Conservation (phyloP, 2,113 vertebrate species). For the Ciconia stormi region DNA sequence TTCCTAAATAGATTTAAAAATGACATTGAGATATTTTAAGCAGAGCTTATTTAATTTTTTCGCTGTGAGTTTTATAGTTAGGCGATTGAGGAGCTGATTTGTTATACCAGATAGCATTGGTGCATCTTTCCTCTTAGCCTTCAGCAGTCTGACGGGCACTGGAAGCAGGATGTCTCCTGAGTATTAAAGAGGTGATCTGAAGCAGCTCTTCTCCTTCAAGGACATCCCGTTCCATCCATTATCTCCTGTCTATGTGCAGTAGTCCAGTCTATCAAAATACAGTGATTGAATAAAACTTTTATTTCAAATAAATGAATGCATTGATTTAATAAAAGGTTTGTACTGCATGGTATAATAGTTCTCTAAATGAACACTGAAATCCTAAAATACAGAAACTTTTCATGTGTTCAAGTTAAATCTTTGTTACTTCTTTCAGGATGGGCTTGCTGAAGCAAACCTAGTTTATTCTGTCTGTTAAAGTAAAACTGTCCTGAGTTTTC, state of each 20-base stretch:
- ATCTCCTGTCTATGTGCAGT: conserved; percentile 31
- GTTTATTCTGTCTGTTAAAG: neutral
- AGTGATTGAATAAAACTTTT: conserved; percentile 69
- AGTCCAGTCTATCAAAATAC: conserved; percentile 68
- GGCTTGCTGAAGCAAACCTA: conserved; percentile 45
- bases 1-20: conserved; percentile 68
- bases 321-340: conserved; percentile 69
- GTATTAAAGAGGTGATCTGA: conserved; percentile 47
- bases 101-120: conserved; percentile 36
- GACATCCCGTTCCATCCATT: conserved; percentile 63
- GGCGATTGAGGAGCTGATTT: conserved; percentile 63
- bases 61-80: conserved; percentile 57
- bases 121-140: conserved; percentile 32
- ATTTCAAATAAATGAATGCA: conserved; percentile 67
- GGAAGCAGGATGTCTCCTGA: conserved; percentile 41
- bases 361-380: conserved; percentile 68
- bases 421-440: conserved; percentile 22
- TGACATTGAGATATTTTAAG: conserved; percentile 69
- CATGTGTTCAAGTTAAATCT: conserved; percentile 47
- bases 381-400: conserved; percentile 57
- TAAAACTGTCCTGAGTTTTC: conserved; percentile 36
- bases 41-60: conserved; percentile 63
- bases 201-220: conserved; percentile 64
- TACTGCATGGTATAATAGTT: conserved; percentile 49
- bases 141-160: conserved; percentile 1